Percentiles rank a stretch among this genome's conserved stretches.
phyloP scores from a whole-genome alignment of 2,888 invertebrate genomes.

The Coremacera marginata region DNA sequence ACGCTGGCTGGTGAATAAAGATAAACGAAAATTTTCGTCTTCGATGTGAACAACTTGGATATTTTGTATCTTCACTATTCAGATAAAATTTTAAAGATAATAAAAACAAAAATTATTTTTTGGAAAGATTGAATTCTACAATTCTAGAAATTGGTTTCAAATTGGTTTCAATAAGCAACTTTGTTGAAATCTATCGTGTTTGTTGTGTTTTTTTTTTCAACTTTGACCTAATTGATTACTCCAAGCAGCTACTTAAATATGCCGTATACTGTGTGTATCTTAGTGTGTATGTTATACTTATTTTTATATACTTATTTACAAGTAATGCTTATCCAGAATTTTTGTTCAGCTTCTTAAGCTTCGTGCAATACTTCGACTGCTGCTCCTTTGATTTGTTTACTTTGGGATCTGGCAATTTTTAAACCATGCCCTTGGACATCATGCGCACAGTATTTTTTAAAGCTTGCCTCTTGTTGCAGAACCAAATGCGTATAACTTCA shows the following conservation, averaged over 20 bases:
- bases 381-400: not conserved
- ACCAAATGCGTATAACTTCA: slow-evolving; percentile 99
- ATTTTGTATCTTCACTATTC: too few relatives aligned
- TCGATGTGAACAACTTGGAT: too few relatives aligned
- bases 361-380: not conserved
- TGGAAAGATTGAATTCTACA: too few relatives aligned
- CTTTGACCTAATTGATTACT: too few relatives aligned
- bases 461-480: slow-evolving; percentile 98
- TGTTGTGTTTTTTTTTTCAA: too few relatives aligned
- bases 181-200: too few relatives aligned
- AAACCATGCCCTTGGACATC: slow-evolving; percentile 90
- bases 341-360: not conserved
- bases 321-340: not conserved
- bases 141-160: too few relatives aligned
- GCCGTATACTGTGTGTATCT: not conserved
- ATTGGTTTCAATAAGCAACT: too few relatives aligned
- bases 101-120: too few relatives aligned
- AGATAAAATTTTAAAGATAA: too few relatives aligned
- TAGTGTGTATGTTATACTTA: not conserved
- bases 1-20: too few relatives aligned
- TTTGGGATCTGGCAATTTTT: slow-evolving; percentile 56
- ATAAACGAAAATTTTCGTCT: too few relatives aligned
- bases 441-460: slow-evolving; percentile 96
- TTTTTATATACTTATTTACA: slow-evolving; percentile 17
- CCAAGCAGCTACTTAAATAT: not conserved